Evolutionary conservation across 1,140 invertebrate species (phyloP), one percentile per base, ranked within the genome.

Genomic region (Propsilocerus akamusi): DNA sequence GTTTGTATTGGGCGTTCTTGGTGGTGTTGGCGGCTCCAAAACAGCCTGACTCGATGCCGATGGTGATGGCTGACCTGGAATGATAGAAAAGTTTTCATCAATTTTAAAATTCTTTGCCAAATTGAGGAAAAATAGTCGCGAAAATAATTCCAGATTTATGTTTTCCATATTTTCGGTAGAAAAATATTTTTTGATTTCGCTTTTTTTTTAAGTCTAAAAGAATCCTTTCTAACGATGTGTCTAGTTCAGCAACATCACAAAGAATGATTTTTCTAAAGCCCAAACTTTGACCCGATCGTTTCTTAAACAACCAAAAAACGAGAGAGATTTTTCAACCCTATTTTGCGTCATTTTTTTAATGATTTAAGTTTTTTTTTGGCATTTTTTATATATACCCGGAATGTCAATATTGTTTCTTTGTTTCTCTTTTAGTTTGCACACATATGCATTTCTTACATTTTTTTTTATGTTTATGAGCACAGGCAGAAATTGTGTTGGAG

Each of bases 71-170:
- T 41, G 34, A 20, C 34, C 34, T 41, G 34, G 4, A 41, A 41
- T 41, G 34, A 41, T 14, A 41, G 34, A 41, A 41, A 41, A 41
- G 22, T 41, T 41, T 41, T 41, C 34, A 41, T 41, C 34, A 41
- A 41, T 20, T 41, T 41, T 41, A 5, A 41, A 7, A 20, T 14
- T 41, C 17, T 41, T 41, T 6, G 34, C 10, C 10, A 41, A 20
- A 20, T 41, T 41, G 14, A 41, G 34, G 5, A 41, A 41, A 20
- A 41, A 41, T 41, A 41, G 22, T 41, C 34, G 14, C 22, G 34
- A 41, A 41, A 41, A 41, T 41, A 41, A 41, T 41, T 41, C 34
- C 5, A 41, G 34, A 41, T 41, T 41, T 7, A 41, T 20, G 11
- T 41, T 41, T 17, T 41, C 14, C 34, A 41, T 41, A 8, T 41